phyloP scores from a whole-genome alignment of 1,140 invertebrate species.

The Drosophila novamexicana region DNA sequence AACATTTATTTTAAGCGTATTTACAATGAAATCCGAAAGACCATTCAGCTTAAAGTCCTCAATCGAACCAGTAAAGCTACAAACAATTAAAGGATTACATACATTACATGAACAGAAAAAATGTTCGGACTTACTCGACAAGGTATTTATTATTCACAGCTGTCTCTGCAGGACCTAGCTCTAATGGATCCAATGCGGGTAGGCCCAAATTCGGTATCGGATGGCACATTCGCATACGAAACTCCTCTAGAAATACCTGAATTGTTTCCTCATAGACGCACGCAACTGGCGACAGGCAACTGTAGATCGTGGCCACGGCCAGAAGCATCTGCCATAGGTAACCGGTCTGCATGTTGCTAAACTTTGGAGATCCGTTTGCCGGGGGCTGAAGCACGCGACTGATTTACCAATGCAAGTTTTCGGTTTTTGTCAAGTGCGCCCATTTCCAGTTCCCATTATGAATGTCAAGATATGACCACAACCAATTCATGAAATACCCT shows the following conservation, averaged over 20 bases:
- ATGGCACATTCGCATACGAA: constrained; percentile 74
- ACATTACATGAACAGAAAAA: neutral
- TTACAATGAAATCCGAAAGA: constrained; percentile 65
- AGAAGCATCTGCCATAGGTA: constrained; percentile 31
- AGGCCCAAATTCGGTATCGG: constrained; percentile 74
- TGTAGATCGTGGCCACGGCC: constrained; percentile 38
- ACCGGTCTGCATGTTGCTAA: constrained; percentile 24
- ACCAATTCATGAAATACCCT: constrained; percentile 17
- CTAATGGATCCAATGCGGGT: constrained; percentile 70
- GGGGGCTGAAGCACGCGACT: constrained; percentile 37
- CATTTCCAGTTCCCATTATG: constrained; percentile 29
- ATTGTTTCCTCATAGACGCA: constrained; percentile 54
- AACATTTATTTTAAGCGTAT: constrained; percentile 41
- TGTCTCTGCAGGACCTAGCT: constrained; percentile 40
- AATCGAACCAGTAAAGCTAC: constrained; percentile 66
- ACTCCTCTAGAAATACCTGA: constrained; percentile 55
- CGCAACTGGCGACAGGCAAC: constrained; percentile 36
- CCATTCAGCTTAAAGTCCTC: constrained; percentile 65
- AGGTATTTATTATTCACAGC: constrained; percentile 69
- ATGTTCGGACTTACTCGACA: constrained; percentile 59
- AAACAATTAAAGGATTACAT: neutral
- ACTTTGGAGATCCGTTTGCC: constrained; percentile 27
- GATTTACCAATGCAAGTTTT: constrained; percentile 1
- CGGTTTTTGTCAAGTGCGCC: constrained; percentile 57
- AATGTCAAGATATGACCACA: constrained; percentile 57